Percentiles rank a stretch among this genome's conserved stretches.
Conservation (phyloP, 2,797 vertebrate species). For the Loris lydekkerianus region DNA sequence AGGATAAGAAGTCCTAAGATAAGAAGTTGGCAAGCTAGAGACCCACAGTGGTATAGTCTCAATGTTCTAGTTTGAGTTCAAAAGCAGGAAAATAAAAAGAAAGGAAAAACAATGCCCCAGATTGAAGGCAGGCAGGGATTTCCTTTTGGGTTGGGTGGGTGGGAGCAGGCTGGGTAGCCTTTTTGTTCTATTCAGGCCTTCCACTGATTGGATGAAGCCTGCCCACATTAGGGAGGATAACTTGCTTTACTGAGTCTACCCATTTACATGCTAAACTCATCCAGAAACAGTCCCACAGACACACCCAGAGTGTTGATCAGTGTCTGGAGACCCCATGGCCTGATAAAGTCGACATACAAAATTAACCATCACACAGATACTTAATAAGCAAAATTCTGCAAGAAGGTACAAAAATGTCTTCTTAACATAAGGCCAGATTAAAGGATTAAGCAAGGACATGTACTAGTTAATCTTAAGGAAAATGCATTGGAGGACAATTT, state of each 20-base stretch:
- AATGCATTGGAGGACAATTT: slow-evolving; percentile 44
- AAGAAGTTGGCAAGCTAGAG: not conserved
- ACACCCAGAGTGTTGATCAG: not conserved
- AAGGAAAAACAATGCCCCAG: not conserved
- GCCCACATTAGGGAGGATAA: not conserved
- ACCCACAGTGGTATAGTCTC: not conserved
- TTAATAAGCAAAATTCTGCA: slow-evolving; percentile 57
- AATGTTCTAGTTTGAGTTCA: not conserved
- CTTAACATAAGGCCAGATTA: not conserved
- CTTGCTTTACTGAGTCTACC: not conserved
- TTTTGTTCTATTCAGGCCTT: not conserved
- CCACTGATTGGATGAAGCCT: not conserved
- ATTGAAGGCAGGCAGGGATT: not conserved
- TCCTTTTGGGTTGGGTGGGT: not conserved
- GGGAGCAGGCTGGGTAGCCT: not conserved
- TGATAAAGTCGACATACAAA: not conserved
- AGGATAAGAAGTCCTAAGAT: not conserved
- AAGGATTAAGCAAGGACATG: not conserved
- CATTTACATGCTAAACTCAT: not conserved
- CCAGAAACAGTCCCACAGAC: not conserved
- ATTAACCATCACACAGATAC: not conserved
- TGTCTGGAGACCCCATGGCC: not conserved
- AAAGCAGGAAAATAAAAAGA: not conserved
- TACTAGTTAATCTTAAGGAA: slow-evolving; percentile 48
- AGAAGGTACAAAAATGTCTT: not conserved